A percentile compares a stretch with the other conserved stretches of the same genome.
Conservation (phyloP, 2,113 vertebrate species). For the Ceyx margarethae region DNA sequence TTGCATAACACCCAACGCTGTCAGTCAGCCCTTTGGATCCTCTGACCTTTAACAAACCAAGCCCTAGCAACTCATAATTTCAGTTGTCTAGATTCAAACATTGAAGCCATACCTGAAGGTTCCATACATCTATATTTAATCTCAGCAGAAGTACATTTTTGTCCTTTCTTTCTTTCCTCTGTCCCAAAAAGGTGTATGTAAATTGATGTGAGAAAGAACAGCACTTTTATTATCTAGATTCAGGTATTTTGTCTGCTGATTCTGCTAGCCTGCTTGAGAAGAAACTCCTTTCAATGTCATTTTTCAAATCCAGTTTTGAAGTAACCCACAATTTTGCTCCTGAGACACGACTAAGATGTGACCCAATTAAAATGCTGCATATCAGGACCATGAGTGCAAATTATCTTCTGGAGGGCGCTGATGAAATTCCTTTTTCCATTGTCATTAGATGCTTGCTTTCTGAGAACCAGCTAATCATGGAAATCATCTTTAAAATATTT, state of each 20-base stretch:
- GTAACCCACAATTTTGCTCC: neutral
- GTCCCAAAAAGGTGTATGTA: neutral
- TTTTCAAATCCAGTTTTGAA: neutral
- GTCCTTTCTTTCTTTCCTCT: neutral
- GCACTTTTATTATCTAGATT: neutral
- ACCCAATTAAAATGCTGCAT: neutral
- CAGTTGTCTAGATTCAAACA: neutral
- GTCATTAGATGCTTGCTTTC: slow-evolving; percentile 9
- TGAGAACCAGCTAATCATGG: slow-evolving; percentile 34
- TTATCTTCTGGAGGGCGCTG: neutral
- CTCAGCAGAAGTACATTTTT: neutral
- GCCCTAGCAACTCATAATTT: neutral
- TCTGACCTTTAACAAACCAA: slow-evolving; percentile 14
- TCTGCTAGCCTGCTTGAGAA: neutral
- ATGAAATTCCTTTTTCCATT: slow-evolving; percentile 15
- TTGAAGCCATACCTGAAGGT: neutral
- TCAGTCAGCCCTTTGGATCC: neutral
- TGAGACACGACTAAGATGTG: neutral
- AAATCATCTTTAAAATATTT: slow-evolving; percentile 44
- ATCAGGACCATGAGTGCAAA: neutral
- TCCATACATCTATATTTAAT: neutral
- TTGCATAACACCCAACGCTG: neutral
- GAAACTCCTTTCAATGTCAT: neutral
- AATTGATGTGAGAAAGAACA: neutral
- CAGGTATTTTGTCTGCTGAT: neutral